These are phyloP conservation scores for Geotrypetes seraphini DNA, from an alignment of 2,797 vertebrate species.

Conservation along the genomic window DNA sequence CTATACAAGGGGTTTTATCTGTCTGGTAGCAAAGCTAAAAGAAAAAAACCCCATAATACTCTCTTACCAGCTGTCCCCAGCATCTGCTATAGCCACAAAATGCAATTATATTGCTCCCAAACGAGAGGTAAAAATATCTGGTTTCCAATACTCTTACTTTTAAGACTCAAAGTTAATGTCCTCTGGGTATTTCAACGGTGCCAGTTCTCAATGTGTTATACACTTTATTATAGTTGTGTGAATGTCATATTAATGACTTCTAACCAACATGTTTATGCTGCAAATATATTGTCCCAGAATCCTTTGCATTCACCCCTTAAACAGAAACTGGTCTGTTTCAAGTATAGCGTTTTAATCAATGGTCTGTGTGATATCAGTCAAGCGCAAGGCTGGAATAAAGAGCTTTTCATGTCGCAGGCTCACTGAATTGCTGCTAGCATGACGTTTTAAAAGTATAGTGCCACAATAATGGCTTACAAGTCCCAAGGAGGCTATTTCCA, in stretches of 20 bases:
- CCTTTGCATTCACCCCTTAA: conserved; percentile 18
- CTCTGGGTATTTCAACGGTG: conserved; percentile 54
- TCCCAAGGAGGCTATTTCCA: no score
- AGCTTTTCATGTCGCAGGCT: not conserved
- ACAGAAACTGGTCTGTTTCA: not conserved
- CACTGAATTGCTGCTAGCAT: not conserved
- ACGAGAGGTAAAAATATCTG: conserved; percentile 84
- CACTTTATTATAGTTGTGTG: conserved; percentile 63
- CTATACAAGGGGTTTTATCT: conserved; percentile 34
- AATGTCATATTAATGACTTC: conserved; percentile 59
- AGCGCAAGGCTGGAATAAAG: not conserved
- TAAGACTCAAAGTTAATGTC: conserved; percentile 73
- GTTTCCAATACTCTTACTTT: conserved; percentile 78
- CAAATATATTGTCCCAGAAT: conserved; percentile 46
- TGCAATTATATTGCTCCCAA: conserved; percentile 76
- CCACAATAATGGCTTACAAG: accelerated
- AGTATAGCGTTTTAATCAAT: not conserved
- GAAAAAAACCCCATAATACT: conserved; percentile 43
- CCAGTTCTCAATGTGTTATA: conserved; percentile 50
- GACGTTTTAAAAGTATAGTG: not conserved
- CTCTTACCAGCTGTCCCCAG: conserved; percentile 84
- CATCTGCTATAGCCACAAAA: conserved; percentile 80
- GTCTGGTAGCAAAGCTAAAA: conserved; percentile 35
- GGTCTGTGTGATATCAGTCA: accelerated
- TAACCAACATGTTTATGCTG: conserved; percentile 51